phyloP scores from a whole-genome alignment of 2,888 invertebrate genomes.

The Ectemnius cavifrons region DNA sequence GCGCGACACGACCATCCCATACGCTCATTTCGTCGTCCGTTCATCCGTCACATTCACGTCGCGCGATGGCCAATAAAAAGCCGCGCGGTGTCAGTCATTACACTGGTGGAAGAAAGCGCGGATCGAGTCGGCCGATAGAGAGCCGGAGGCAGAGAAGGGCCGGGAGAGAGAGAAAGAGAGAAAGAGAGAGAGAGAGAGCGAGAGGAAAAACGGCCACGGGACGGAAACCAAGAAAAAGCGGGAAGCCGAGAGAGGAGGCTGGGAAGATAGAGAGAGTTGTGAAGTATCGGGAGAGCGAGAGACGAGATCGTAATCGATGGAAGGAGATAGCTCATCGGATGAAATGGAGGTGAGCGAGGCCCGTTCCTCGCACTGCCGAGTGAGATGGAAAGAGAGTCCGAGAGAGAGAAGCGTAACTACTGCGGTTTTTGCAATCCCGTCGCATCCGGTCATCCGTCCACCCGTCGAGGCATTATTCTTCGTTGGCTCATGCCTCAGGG shows the following conservation, averaged over 20 bases:
- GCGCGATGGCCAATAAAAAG: too few relatives aligned
- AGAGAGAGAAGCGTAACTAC: constrained; percentile 65
- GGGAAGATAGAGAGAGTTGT: constrained; percentile 40
- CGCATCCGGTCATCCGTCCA: constrained; percentile 75
- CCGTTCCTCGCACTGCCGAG: constrained; percentile 39
- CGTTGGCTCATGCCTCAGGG: constrained; percentile 61
- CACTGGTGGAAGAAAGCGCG: constrained; percentile 33
- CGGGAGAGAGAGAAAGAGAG: neutral
- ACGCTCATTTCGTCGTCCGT: too few relatives aligned
- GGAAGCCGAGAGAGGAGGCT: constrained; percentile 2
- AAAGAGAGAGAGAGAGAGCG: constrained; percentile 10
- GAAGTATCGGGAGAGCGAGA: constrained; percentile 38
- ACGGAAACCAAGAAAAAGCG: neutral
- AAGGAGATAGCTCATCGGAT: constrained; percentile 34
- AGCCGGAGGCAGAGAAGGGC: neutral
- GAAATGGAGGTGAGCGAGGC: constrained; percentile 36
- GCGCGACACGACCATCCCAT: too few relatives aligned
- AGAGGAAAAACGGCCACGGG: constrained; percentile 13
- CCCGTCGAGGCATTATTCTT: constrained; percentile 55
- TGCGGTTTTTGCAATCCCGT: constrained; percentile 70
- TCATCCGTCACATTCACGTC: too few relatives aligned
- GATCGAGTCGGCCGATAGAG: constrained; percentile 31
- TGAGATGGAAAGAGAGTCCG: constrained; percentile 30
- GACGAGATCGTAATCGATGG: constrained; percentile 19
- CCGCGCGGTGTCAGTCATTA: too few relatives aligned